Base-by-base conservation (phyloP, 2,888 invertebrate species). In the Eueremaeus valkanovi region DNA sequence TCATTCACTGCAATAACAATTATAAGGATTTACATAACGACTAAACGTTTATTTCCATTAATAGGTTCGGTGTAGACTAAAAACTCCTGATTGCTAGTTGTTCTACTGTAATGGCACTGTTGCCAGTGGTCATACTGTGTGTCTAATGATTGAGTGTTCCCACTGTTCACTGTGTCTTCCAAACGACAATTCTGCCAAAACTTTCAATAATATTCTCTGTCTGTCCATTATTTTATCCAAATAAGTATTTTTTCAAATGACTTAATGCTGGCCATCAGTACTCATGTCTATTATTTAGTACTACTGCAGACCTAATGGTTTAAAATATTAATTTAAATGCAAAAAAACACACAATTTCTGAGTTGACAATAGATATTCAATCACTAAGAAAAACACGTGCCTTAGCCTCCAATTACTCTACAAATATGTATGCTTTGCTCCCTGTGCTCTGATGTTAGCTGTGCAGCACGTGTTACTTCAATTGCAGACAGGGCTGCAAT, bases 101-200 rank as follows among this genome's bases (percentile, higher is more conserved):
- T 68, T 13, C 8, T 31, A 49, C 49, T 49, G 18, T 45, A 33
- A 33, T 63, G 63, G 63, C 55, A 55, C 24, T 31, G 16, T 61
- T 61, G 27, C 29, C 61, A 68, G 68, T 68, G 68, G 68, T 68
- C 68, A 68, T 42, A 68, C 68, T 68, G 68, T 68, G 68, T 68
- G 36, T 36, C 68, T 68, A 68, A 68, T 68, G 68, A 68, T 68
- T 33, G 11, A 68, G 68, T 36, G 36, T 16, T 42, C 68, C 68
- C 68, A 42, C 68, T 29, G 61, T 61, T 61, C 27, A 49, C 49
- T 49, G 58, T 51, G 5, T 18, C 63, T 63, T 27, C 27, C 13
- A 61, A 40, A 40, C 42, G 21, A 36, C 68, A 68, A 42, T 40
- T 68, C 21, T 68, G n/a, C n/a, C n/a, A n/a, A n/a, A n/a, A n/a